Evolutionary conservation across 2,797 vertebrate species (phyloP), one percentile per base, ranked within the genome.

Genomic region (Silurus lanzhouensis): DNA sequence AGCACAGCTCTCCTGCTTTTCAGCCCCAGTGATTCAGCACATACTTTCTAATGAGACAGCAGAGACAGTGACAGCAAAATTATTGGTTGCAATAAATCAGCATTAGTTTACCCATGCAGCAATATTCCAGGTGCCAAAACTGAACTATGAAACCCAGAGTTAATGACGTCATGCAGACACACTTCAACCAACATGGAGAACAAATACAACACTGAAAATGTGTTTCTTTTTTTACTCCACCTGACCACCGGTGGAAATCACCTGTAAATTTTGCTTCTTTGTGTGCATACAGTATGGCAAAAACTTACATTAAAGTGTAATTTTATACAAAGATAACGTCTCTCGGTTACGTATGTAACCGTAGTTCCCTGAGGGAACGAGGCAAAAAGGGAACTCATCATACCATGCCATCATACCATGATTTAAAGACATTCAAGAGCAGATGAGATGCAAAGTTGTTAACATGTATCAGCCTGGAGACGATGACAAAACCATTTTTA

Each of bases 51-150:
- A 19, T 78, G 19, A 78, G 27, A 2, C 57, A 44, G 57, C 27
- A 17, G 46, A 75, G 72, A 27, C n/a, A 13, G 5, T 61, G 75
- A 78, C 6, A 6, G 57, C 19, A 13, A 78, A 78, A 78, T 78
- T 78, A 78, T 60, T 78, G 57, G 57, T 27, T 78, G 57, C 12
- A 27, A 78, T 61, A 78, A 61, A 78, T 78, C 57, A 78, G 55
- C 19, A 78, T 61, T 20, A 60, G 3, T 61, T 15, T 76, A 19
- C 17, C 10, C 57, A 61, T 61, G 5, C 3, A 10, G 4, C 57
- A 78, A 44, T 78, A 2, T 60, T 38, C 27, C 75, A 61, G 57
- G 57, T 78, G 57, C 57, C 27, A 60, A 9, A 61, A 78, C 27
- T 78, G 2, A 31, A 78, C 57, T 61, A 61, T 78, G 31, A 38